phyloP scores from a whole-genome alignment of 2,888 invertebrate species.

The Anagyrus pseudococci region DNA sequence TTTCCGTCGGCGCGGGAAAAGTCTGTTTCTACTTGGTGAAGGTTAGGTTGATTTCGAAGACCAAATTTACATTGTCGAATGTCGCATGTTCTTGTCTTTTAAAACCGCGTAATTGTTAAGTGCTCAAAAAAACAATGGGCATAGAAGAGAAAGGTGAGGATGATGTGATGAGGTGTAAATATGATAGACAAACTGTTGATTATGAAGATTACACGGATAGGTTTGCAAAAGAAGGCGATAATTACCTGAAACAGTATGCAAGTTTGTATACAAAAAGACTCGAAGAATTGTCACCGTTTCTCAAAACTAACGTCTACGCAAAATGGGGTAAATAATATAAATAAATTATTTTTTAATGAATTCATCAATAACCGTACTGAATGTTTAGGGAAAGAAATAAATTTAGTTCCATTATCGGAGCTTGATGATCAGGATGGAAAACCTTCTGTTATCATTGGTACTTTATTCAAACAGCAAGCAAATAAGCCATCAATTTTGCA shows the following conservation, averaged over 20 bases:
- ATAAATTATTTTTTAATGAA: neutral
- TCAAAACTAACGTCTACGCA: constrained; percentile 66
- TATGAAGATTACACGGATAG: constrained; percentile 45
- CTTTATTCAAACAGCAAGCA: constrained; percentile 89
- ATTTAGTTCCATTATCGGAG: constrained; percentile 70
- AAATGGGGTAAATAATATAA: constrained; percentile 70
- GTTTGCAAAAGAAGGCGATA: constrained; percentile 43
- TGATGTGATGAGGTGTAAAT: constrained; percentile 25
- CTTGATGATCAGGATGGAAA: constrained; percentile 76
- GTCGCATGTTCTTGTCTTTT: too few species aligned
- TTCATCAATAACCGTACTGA: too few species aligned
- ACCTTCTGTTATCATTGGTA: constrained; percentile 83
- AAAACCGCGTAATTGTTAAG: too few species aligned
- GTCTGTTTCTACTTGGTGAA: too few species aligned
- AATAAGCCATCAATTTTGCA: constrained; percentile 92
- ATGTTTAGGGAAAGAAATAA: constrained; percentile 41
- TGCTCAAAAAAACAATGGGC: constrained; percentile 25
- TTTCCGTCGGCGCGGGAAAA: too few species aligned
- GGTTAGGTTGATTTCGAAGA: too few species aligned
- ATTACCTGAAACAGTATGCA: constrained; percentile 77
- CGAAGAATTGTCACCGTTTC: constrained; percentile 70
- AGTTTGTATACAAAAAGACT: constrained; percentile 84
- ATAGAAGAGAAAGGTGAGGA: constrained; percentile 1
- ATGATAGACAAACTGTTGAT: constrained; percentile 44
- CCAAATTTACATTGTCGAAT: too few species aligned